A percentile compares a stretch with the other conserved stretches of the same genome.
Evolutionary conservation across 2,888 invertebrate genomes (phyloP).

Genomic region (Sclerodermus sp.): DNA sequence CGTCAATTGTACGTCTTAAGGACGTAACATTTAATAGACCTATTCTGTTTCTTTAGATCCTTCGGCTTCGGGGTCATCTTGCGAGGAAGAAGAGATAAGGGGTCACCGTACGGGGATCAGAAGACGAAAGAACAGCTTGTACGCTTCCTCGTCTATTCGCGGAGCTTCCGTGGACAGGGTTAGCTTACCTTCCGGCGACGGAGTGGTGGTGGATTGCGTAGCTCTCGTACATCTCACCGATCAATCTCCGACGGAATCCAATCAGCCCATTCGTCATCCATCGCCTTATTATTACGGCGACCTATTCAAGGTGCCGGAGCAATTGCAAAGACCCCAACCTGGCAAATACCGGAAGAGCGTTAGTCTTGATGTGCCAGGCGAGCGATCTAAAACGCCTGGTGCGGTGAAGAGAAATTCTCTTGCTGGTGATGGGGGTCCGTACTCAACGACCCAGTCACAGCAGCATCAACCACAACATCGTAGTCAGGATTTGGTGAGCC

Average conservation of each 20-base stretch:
- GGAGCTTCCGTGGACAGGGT: constrained; percentile 27
- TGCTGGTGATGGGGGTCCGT: constrained; percentile 68
- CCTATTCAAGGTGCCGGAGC: constrained; percentile 63
- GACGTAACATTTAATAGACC: too few species aligned
- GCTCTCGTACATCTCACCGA: constrained; percentile 49
- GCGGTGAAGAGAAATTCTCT: constrained; percentile 70
- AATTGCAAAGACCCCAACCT: constrained; percentile 58
- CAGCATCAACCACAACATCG: constrained; percentile 31
- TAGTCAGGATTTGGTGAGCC: constrained; percentile 40
- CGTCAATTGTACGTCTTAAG: too few species aligned
- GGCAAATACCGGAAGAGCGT: constrained; percentile 69
- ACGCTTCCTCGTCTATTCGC: constrained; percentile 26
- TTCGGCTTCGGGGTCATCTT: constrained; percentile 50
- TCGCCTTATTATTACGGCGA: constrained; percentile 86
- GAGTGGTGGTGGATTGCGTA: constrained; percentile 41
- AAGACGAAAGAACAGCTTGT: constrained; percentile 34
- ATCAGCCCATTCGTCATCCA: constrained; percentile 66
- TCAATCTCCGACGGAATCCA: constrained; percentile 63
- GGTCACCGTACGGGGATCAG: constrained; percentile 29
- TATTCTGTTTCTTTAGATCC: constrained; percentile 39
- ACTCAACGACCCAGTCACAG: constrained; percentile 34
- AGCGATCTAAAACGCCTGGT: constrained; percentile 63
- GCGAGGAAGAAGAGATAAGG: constrained; percentile 44
- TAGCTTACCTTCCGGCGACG: constrained; percentile 20
- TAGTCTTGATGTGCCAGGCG: constrained; percentile 74